phyloP scores from a whole-genome alignment of 2,113 vertebrate species.

The Halichoeres trimaculatus region DNA sequence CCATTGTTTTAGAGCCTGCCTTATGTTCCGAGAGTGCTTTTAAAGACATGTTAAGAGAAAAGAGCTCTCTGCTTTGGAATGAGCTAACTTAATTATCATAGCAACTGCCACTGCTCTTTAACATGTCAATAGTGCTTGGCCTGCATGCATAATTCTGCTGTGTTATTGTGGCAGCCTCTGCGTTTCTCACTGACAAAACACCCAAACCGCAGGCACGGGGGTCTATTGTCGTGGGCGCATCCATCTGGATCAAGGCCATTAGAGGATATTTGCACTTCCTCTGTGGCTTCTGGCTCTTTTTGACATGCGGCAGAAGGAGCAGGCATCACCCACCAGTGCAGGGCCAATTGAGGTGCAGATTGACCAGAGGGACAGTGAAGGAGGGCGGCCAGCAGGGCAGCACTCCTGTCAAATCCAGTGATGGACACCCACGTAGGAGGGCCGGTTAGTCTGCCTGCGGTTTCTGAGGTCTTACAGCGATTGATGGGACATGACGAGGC shows the following conservation, averaged over 20 bases:
- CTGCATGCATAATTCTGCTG: constrained; percentile 86
- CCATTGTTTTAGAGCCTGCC: constrained; percentile 74
- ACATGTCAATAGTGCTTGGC: constrained; percentile 82
- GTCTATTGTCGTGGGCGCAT: constrained; percentile 85
- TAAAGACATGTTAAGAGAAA: constrained; percentile 78
- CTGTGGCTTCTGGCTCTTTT: constrained; percentile 81
- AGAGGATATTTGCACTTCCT: constrained; percentile 89
- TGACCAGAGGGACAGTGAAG: constrained; percentile 75
- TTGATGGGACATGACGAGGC: constrained; percentile 73
- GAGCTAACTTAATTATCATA: constrained; percentile 82
- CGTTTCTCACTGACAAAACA: constrained; percentile 78
- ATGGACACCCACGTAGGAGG: constrained; percentile 76
- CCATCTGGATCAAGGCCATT: constrained; percentile 87
- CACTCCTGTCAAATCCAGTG: constrained; percentile 78
- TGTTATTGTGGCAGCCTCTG: constrained; percentile 81
- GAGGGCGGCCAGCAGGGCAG: constrained; percentile 72
- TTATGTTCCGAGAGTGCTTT: constrained; percentile 71
- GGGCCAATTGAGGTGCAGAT: constrained; percentile 84
- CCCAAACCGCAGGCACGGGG: constrained; percentile 77
- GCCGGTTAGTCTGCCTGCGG: constrained; percentile 61
- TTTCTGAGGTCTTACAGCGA: constrained; percentile 60
- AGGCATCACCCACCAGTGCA: constrained; percentile 76
- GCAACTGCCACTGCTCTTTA: constrained; percentile 77
- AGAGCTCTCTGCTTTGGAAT: constrained; percentile 72
- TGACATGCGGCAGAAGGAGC: constrained; percentile 83